phyloP scores from a whole-genome alignment of 2,888 invertebrate genomes.

The Dendrolimus pini region DNA sequence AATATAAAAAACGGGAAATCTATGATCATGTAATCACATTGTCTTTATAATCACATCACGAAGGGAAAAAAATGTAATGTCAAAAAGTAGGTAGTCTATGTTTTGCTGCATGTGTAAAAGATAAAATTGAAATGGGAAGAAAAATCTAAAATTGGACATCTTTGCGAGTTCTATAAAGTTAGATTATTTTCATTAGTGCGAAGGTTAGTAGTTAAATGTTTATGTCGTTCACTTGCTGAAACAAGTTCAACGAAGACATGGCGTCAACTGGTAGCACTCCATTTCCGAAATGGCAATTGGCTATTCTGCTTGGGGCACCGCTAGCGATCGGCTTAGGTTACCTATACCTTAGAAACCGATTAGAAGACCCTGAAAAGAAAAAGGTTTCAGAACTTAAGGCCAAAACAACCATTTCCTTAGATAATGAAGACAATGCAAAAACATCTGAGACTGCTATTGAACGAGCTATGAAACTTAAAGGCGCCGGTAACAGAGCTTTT shows the following conservation, averaged over 20 bases:
- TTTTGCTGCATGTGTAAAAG: not conserved
- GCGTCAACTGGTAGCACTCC: slow-evolving; percentile 75
- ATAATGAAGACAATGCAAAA: slow-evolving; percentile 69
- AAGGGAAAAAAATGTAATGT: not conserved
- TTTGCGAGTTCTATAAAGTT: not conserved
- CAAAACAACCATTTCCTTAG: slow-evolving; percentile 78
- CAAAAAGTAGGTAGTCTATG: slow-evolving; percentile 10
- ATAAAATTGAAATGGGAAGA: slow-evolving; percentile 35
- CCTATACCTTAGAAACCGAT: slow-evolving; percentile 82
- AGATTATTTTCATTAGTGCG: slow-evolving; percentile 26
- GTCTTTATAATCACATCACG: no score
- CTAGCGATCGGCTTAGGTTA: slow-evolving; percentile 89
- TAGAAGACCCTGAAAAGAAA: slow-evolving; percentile 71
- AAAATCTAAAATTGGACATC: slow-evolving; percentile 27
- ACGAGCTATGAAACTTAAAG: slow-evolving; percentile 87
- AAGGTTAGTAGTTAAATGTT: slow-evolving; percentile 58
- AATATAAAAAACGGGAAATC: no score
- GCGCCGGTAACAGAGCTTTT: slow-evolving; percentile 92
- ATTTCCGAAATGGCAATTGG: slow-evolving; percentile 91
- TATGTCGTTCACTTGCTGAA: slow-evolving; percentile 31
- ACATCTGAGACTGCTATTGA: slow-evolving; percentile 79
- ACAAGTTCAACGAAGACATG: slow-evolving; percentile 39
- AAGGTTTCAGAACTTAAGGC: slow-evolving; percentile 68
- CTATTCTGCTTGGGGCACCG: slow-evolving; percentile 88
- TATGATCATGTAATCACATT: no score